These are phyloP conservation scores for Hipposideros larvatus DNA, from an alignment of 2,797 vertebrate species.

Conservation along the genomic window DNA sequence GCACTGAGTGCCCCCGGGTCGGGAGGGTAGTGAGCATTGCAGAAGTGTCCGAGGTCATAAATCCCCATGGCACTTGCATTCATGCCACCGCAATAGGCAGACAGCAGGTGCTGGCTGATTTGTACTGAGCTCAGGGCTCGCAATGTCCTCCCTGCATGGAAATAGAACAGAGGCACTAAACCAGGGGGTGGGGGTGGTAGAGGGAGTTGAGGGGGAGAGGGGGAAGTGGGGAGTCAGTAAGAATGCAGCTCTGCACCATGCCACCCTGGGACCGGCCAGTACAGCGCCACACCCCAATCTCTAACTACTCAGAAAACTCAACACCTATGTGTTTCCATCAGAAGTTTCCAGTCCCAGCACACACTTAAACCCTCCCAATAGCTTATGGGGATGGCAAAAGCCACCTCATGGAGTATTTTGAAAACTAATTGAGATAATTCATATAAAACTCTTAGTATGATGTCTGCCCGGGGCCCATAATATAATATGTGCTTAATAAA, in stretches of 20 bases:
- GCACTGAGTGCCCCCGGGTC: neutral
- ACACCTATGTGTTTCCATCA: neutral
- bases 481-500: neutral
- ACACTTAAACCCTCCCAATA: neutral
- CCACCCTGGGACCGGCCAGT: neutral
- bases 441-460: neutral
- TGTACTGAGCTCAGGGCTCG: neutral
- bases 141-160: neutral
- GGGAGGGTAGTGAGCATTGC: neutral
- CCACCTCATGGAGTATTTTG: neutral
- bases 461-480: no score
- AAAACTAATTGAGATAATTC: neutral
- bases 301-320: neutral
- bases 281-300: no score
- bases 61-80: neutral
- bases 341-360: neutral
- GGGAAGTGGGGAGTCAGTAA: neutral
- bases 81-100: neutral
- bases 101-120: neutral
- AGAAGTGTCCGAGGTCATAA: neutral
- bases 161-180: neutral
- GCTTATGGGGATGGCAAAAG: neutral
- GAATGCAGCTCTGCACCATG: neutral
- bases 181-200: neutral
- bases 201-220: accelerated